A percentile compares a stretch with the other conserved stretches of the same genome.
Conservation (phyloP, 2,113 vertebrate genomes). For the Octodon degus region DNA sequence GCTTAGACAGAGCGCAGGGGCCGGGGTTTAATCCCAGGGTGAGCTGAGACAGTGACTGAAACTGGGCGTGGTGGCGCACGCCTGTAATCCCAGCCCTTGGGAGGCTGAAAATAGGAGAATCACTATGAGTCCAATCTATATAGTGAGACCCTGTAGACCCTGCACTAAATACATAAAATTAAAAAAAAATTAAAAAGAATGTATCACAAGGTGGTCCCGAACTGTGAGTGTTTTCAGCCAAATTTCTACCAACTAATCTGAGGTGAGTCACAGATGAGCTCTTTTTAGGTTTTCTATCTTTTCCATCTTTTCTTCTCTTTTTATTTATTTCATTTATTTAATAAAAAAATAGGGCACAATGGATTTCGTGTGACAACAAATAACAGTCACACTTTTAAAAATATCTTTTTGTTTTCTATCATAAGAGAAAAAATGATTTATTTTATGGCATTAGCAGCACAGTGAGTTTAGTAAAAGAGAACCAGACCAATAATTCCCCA, state of each 20-base stretch:
- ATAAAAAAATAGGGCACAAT: neutral
- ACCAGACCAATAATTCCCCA: neutral
- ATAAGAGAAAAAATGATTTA: neutral
- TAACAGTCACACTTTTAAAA: neutral
- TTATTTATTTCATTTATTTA: neutral
- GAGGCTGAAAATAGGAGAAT: too few species aligned
- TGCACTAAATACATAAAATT: too few species aligned
- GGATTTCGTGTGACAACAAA: neutral
- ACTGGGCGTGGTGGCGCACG: too few species aligned
- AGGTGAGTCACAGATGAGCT: neutral
- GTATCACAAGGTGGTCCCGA: neutral
- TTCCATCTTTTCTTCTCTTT: neutral
- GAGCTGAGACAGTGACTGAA: too few species aligned
- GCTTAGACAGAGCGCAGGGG: too few species aligned
- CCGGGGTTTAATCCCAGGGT: too few species aligned
- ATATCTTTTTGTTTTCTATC: neutral
- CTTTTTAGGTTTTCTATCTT: neutral
- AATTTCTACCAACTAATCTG: neutral
- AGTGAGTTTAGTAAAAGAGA: neutral
- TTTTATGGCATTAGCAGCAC: neutral
- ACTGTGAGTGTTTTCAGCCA: neutral
- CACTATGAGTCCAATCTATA: too few species aligned
- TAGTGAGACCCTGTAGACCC: too few species aligned
- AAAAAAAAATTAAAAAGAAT: too few species aligned
- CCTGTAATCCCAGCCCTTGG: too few species aligned